Conservation (phyloP, 2,113 vertebrate species). For the Sula dactylatra region DNA sequence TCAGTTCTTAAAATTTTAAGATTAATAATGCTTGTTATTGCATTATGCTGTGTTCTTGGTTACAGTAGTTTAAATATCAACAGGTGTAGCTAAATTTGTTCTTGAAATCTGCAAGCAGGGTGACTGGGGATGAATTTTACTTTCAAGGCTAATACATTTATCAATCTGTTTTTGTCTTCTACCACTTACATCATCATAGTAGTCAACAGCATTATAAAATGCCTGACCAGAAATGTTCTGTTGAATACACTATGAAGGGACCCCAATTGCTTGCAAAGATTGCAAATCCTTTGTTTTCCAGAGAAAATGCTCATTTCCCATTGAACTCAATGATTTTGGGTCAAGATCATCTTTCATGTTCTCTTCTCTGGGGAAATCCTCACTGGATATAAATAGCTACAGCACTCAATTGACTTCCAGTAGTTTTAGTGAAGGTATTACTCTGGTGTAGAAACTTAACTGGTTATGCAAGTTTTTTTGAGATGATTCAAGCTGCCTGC, state of each 20-base stretch:
- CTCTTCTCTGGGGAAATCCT: conserved; percentile 37
- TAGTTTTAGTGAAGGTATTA: background rate
- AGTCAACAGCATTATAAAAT: background rate
- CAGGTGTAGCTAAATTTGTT: background rate
- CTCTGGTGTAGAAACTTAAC: background rate
- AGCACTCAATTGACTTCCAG: conserved; percentile 8
- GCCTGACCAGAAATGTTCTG: background rate
- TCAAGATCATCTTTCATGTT: background rate
- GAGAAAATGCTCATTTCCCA: background rate
- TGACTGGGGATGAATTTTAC: background rate
- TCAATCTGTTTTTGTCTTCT: background rate
- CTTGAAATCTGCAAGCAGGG: background rate
- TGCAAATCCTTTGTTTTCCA: background rate
- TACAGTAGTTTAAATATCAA: background rate
- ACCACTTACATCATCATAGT: background rate
- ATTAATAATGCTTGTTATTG: background rate
- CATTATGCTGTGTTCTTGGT: background rate
- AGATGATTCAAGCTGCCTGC: background rate
- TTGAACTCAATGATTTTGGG: background rate
- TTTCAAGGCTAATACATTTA: background rate
- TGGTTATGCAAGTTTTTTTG: background rate
- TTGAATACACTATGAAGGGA: background rate
- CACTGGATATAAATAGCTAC: conserved; percentile 10
- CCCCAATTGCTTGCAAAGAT: background rate
- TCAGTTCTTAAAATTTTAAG: background rate